A percentile compares a stretch with the other conserved stretches of the same genome.
phyloP scores from a whole-genome alignment of 2,797 vertebrate species.

The Gila robusta region DNA sequence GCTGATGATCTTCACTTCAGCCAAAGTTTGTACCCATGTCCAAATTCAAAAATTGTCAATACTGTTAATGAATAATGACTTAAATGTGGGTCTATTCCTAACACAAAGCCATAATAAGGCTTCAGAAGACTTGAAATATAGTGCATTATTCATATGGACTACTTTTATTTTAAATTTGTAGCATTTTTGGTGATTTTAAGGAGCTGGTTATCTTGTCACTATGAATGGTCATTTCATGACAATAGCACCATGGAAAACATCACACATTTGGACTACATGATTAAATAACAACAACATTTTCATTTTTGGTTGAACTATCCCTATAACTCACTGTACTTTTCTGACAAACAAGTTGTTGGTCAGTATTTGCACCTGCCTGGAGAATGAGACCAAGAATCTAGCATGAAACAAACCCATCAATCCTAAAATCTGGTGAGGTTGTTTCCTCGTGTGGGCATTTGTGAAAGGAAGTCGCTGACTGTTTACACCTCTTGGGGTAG shows the following conservation, averaged over 20 bases:
- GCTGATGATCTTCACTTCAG: neutral
- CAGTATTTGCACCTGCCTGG: neutral
- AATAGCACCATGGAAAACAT: neutral
- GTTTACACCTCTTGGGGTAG: conserved; percentile 58
- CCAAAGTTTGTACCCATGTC: neutral
- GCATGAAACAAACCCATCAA: neutral
- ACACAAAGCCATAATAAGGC: neutral
- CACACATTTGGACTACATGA: neutral
- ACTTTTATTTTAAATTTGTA: neutral
- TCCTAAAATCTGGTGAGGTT: conserved; percentile 4
- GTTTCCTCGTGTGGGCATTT: neutral
- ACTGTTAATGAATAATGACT: neutral
- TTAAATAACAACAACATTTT: neutral
- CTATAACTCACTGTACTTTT: neutral
- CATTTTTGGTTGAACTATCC: neutral
- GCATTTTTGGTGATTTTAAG: neutral
- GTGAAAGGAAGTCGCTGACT: conserved; percentile 32
- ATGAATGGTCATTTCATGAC: neutral
- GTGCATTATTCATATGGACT: neutral
- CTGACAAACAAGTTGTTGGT: neutral
- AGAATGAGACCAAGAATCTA: neutral
- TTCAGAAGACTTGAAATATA: neutral
- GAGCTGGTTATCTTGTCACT: neutral
- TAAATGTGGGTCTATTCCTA: neutral
- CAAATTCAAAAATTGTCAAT: neutral